Conservation (phyloP, 2,797 vertebrate genomes). For the Falco columbarius region DNA sequence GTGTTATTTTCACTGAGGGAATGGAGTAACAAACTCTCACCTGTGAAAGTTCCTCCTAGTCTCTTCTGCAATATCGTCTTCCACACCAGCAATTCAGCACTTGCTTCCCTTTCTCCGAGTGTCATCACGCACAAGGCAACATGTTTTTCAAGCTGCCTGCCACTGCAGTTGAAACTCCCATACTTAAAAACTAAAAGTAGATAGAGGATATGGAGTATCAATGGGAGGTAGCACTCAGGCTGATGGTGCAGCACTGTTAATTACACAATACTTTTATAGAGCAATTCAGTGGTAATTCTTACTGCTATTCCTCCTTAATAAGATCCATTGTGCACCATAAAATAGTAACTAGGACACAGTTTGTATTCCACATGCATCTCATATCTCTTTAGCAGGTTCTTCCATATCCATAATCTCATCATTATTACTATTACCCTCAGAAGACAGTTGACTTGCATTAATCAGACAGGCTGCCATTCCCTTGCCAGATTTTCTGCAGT, state of each 20-base stretch:
- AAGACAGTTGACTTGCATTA: conserved; percentile 83
- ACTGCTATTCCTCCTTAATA: conserved; percentile 81
- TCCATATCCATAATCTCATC: conserved; percentile 83
- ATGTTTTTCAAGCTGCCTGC: conserved; percentile 51
- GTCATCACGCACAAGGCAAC: not conserved
- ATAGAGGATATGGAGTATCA: conserved; percentile 71
- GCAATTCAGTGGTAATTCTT: conserved; percentile 81
- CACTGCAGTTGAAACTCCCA: conserved; percentile 5
- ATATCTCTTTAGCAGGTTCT: conserved; percentile 81
- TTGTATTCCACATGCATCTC: conserved; percentile 80
- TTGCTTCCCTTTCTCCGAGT: not conserved
- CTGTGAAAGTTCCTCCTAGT: not conserved
- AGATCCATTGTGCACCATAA: conserved; percentile 85
- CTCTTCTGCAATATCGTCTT: not conserved
- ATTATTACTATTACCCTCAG: conserved; percentile 83
- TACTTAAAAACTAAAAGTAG: conserved; percentile 74
- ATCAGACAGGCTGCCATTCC: conserved; percentile 81
- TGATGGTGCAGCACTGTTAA: conserved; percentile 79
- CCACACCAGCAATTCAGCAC: not conserved
- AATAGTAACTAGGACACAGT: conserved; percentile 81
- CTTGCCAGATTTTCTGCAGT: conserved; percentile 81
- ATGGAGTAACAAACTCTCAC: not conserved
- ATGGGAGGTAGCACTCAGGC: conserved; percentile 76
- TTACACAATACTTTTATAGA: conserved; percentile 83
- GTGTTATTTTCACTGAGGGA: not conserved